Conservation (phyloP, 2,888 invertebrate species). For the Drosophila flavopinicola region DNA sequence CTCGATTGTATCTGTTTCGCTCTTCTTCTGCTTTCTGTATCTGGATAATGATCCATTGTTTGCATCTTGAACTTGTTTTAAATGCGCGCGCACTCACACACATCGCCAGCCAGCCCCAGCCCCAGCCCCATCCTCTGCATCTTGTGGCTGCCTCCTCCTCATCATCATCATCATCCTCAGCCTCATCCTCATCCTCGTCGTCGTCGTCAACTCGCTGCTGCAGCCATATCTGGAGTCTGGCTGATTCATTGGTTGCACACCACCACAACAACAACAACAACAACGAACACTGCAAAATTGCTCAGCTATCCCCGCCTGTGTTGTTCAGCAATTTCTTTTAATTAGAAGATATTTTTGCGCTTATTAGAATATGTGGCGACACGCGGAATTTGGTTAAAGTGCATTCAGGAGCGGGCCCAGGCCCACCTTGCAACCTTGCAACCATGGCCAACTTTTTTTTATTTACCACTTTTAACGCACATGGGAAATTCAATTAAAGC, state of each 20-base stretch:
- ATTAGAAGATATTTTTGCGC: constrained; percentile 66
- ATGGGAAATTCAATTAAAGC: no score
- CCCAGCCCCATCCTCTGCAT: constrained; percentile 38
- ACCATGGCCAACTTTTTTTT: not conserved
- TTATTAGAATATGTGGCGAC: constrained; percentile 61
- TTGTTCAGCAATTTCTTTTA: constrained; percentile 59
- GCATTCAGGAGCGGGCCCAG: constrained; percentile 35
- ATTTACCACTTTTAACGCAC: no score
- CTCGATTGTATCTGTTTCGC: constrained; percentile 76
- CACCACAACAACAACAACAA: constrained; percentile 1
- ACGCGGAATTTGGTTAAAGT: constrained; percentile 32
- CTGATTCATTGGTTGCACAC: constrained; percentile 56
- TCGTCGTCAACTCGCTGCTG: constrained; percentile 56
- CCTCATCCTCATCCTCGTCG: constrained; percentile 24
- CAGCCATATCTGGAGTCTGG: constrained; percentile 60
- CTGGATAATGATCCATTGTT: constrained; percentile 84
- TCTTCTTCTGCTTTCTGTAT: constrained; percentile 68
- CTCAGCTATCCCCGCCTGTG: constrained; percentile 45
- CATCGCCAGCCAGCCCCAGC: constrained; percentile 18
- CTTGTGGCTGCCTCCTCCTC: constrained; percentile 56
- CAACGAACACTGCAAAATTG: constrained; percentile 35
- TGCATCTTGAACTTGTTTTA: constrained; percentile 83
- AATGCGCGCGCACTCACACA: constrained; percentile 76
- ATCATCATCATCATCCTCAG: constrained; percentile 36
- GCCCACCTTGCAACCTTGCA: constrained; percentile 34